Evolutionary conservation across 2,113 vertebrate genomes (phyloP).

Genomic region (Lepidothrix coronata): DNA sequence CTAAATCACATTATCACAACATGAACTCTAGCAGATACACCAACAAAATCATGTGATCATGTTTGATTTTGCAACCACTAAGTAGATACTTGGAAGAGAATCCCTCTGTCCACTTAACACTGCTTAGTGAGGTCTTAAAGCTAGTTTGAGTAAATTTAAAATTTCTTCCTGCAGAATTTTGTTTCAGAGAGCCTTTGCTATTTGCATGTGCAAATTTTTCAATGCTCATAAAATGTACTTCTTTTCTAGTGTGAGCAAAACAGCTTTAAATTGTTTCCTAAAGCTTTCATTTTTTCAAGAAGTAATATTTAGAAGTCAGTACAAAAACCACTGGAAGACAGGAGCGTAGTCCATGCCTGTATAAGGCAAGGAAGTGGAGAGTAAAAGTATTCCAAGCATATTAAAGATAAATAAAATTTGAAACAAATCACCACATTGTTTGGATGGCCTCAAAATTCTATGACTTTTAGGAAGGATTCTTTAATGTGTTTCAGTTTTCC

Average conservation of each 20-base stretch:
- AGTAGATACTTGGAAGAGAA: neutral
- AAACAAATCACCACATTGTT: neutral
- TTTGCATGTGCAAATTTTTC: neutral
- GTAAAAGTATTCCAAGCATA: neutral
- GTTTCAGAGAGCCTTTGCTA: neutral
- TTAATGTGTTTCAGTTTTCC: neutral
- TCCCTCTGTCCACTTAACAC: neutral
- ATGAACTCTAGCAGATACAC: neutral
- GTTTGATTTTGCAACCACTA: neutral
- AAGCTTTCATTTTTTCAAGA: neutral
- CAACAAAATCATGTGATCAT: neutral
- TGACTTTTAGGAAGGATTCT: neutral
- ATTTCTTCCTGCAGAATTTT: neutral
- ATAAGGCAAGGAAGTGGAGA: neutral
- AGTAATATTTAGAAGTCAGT: neutral
- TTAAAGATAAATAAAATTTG: neutral
- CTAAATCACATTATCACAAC: accelerated
- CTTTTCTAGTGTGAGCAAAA: neutral
- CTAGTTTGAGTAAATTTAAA: neutral
- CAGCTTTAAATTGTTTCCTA: neutral
- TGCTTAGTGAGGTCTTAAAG: neutral
- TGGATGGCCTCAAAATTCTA: neutral
- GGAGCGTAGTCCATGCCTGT: neutral
- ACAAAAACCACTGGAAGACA: neutral
- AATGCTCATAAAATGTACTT: neutral